A percentile compares a stretch with the other conserved stretches of the same genome.
Evolutionary conservation across 1,140 invertebrate species (phyloP).

Genomic region (Zaprionus inermis): DNA sequence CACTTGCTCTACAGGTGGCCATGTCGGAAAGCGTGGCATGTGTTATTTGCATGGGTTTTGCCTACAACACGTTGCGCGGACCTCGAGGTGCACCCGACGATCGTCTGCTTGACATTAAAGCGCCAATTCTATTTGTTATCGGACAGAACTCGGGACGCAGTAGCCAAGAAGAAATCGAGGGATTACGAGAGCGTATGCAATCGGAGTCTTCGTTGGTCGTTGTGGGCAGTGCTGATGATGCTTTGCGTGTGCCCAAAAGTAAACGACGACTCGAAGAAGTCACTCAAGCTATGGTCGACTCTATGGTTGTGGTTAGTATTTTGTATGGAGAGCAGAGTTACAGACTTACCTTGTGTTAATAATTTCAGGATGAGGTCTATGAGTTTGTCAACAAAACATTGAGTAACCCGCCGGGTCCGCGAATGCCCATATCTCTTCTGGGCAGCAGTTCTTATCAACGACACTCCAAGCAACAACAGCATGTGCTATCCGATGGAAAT

Average conservation of each 20-base stretch:
- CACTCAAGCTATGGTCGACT: slow-evolving; percentile 93
- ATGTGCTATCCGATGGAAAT: slow-evolving; percentile 54
- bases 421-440: slow-evolving; percentile 82
- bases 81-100: slow-evolving; percentile 92
- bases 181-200: slow-evolving; percentile 89
- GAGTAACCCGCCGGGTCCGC: slow-evolving; percentile 86
- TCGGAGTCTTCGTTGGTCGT: slow-evolving; percentile 91
- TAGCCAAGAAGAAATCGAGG: slow-evolving; percentile 91
- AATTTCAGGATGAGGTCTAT: slow-evolving; percentile 86
- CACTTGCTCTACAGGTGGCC: slow-evolving; percentile 89
- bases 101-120: slow-evolving; percentile 89
- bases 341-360: background rate
- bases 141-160: slow-evolving; percentile 89
- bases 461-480: slow-evolving; percentile 41
- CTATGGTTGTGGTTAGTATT: slow-evolving; percentile 88
- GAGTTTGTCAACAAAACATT: slow-evolving; percentile 87
- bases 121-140: slow-evolving; percentile 92
- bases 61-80: slow-evolving; percentile 90
- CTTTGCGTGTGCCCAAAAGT: slow-evolving; percentile 88
- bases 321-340: background rate
- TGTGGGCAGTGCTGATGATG: slow-evolving; percentile 93
- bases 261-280: slow-evolving; percentile 90
- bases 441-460: slow-evolving; percentile 54
- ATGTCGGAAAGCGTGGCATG: slow-evolving; percentile 89
- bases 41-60: slow-evolving; percentile 92